Evolutionary conservation across 2,888 invertebrate species (phyloP), one percentile per base, ranked within the genome.

Genomic region (Dendrolimus pini): DNA sequence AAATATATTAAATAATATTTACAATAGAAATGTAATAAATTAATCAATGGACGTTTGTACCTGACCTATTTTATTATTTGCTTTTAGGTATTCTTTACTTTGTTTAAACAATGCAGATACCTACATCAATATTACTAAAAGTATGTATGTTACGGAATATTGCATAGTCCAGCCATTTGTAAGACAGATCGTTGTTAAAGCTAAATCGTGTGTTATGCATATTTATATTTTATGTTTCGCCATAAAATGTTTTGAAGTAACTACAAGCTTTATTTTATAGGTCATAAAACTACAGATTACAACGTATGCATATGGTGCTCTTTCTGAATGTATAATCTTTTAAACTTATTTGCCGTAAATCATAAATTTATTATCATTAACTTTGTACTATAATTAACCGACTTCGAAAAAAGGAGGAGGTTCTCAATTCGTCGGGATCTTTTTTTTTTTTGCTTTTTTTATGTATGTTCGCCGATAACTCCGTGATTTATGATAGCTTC

Each of bases 231-330:
- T 81, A 84, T 76, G 80, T 77, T 70, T 61, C 61, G 64, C 77
- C 78, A 75, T 85, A 83, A 85, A 85, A 82, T 55, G 54, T 55
- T 82, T 83, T 81, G 72, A 80, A 85, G 77, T 74, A 77, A 76
- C 76, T 77, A 75, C 77, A 77, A 75, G 75, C 72, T 81, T 82
- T 83, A 84, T 75, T 78, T 79, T 82, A 65, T 64, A 66, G 61
- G 65, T 60, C 75, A 73, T 87, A 83, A 85, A 85, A 82, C 68
- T 61, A 56, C 60, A 59, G 53, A 60, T 54, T 52, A 62, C 55
- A 30, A 30, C 30, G 30, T 30, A 30, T 56, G 30, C 30, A 41
- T 53, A 30, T 57, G 53, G 41, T 47, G 47, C 47, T 9, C 47
- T 47, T 47, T 8, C 47, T 2, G 47, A 47, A 47, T 47, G 9